Percentiles rank a stretch among this genome's conserved stretches.
Conservation (phyloP, 1,140 invertebrate species). For the Drosophila nikananu region DNA sequence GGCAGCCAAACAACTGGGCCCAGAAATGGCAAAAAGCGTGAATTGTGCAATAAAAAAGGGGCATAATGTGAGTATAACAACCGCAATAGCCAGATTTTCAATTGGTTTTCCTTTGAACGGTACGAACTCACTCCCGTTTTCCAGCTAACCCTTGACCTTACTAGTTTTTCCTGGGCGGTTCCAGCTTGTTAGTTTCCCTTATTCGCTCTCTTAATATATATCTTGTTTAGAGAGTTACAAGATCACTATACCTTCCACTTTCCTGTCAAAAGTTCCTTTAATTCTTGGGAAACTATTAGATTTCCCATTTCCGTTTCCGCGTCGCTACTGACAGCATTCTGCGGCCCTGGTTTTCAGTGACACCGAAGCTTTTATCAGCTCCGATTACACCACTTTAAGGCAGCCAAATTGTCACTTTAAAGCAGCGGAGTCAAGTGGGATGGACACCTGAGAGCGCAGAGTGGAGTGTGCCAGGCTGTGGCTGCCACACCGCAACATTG, state of each 20-base stretch:
- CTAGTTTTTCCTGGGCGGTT: neutral
- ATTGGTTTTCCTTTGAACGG: constrained; percentile 14
- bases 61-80: constrained; percentile 64
- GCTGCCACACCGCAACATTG: constrained; percentile 80
- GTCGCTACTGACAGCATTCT: neutral
- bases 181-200: constrained; percentile 13
- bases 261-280: neutral
- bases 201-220: neutral
- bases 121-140: constrained; percentile 8
- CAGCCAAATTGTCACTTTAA: constrained; percentile 80
- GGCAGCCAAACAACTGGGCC: constrained; percentile 68
- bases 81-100: constrained; percentile 48
- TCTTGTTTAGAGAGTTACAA: neutral
- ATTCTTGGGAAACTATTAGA: neutral
- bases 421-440: constrained; percentile 34
- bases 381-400: constrained; percentile 78
- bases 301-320: neutral
- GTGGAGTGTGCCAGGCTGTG: constrained; percentile 55
- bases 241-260: neutral
- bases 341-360: constrained; percentile 39
- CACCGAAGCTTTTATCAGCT: constrained; percentile 77
- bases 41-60: constrained; percentile 74
- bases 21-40: constrained; percentile 66
- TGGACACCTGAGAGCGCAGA: constrained; percentile 65
- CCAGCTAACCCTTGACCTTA: constrained; percentile 51